Conservation (phyloP, 2,113 vertebrate species). For the Nesoenas mayeri region DNA sequence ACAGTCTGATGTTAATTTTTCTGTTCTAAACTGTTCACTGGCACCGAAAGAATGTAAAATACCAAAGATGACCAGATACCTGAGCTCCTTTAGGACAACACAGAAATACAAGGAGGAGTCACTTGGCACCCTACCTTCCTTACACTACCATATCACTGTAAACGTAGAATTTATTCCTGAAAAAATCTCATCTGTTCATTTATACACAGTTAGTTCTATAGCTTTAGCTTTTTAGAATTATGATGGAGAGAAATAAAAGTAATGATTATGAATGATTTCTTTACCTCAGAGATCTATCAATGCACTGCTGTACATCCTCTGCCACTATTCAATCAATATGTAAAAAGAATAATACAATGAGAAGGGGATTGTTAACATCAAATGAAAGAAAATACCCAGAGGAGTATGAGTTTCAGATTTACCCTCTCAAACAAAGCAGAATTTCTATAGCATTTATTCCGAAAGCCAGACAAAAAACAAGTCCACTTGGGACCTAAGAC, state of each 20-base stretch:
- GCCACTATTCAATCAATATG: conserved; percentile 23
- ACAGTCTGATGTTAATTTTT: neutral
- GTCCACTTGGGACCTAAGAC: neutral
- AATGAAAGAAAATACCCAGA: conserved; percentile 29
- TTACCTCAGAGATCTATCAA: neutral
- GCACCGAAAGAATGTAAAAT: neutral
- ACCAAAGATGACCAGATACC: neutral
- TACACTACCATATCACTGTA: neutral
- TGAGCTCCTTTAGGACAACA: neutral
- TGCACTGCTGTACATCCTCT: neutral
- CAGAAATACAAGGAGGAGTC: neutral
- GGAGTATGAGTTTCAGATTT: conserved; percentile 2
- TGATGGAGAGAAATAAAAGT: neutral
- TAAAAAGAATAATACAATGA: conserved; percentile 10
- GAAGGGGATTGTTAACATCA: neutral
- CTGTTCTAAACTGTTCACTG: neutral
- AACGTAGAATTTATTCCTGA: neutral
- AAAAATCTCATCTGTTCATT: neutral
- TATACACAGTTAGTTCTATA: neutral
- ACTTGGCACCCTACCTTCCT: neutral
- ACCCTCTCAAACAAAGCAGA: neutral
- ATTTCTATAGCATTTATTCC: conserved; percentile 20
- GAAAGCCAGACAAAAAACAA: conserved; percentile 43
- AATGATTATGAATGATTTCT: neutral
- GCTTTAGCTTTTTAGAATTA: neutral